These are phyloP conservation scores for Cataglyphis altisquamis DNA, from an alignment of 2,888 invertebrate genomes.

Conservation along the genomic window DNA sequence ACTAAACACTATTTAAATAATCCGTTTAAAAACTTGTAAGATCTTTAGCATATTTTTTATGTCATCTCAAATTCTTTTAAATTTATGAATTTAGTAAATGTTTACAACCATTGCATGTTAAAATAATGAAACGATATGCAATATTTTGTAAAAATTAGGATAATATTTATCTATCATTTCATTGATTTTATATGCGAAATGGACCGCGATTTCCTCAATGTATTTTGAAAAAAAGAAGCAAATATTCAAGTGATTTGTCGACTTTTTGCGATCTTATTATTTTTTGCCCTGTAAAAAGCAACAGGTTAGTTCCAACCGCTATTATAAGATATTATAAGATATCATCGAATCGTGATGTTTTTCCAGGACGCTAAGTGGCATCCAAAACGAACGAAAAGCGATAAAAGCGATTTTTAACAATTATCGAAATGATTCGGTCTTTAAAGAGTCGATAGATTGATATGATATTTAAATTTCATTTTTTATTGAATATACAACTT, in stretches of 20 bases:
- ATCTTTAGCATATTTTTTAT: neutral
- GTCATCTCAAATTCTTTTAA: neutral
- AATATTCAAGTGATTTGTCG: neutral
- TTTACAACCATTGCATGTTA: neutral
- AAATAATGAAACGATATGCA: neutral
- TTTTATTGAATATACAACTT: neutral
- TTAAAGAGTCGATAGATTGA: neutral
- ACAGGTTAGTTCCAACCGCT: constrained; percentile 5
- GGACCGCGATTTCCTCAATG: neutral
- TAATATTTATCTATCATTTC: neutral
- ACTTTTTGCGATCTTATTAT: constrained; percentile 8
- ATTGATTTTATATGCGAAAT: constrained; percentile 1
- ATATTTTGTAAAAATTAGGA: constrained; percentile 12
- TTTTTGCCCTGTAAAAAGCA: constrained; percentile 31
- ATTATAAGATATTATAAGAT: constrained; percentile 3
- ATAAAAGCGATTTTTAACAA: neutral
- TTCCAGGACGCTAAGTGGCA: neutral
- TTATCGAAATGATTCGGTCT: neutral
- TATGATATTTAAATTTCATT: constrained; percentile 6
- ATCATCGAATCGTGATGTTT: constrained; percentile 6
- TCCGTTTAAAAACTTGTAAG: neutral
- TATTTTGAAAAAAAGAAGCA: constrained; percentile 5
- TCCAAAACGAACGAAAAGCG: neutral
- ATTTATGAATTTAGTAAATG: neutral
- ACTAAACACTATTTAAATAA: neutral